These are phyloP conservation scores for Phyllotreta striolata DNA, from an alignment of 2,888 invertebrate species.

Conservation along the genomic window DNA sequence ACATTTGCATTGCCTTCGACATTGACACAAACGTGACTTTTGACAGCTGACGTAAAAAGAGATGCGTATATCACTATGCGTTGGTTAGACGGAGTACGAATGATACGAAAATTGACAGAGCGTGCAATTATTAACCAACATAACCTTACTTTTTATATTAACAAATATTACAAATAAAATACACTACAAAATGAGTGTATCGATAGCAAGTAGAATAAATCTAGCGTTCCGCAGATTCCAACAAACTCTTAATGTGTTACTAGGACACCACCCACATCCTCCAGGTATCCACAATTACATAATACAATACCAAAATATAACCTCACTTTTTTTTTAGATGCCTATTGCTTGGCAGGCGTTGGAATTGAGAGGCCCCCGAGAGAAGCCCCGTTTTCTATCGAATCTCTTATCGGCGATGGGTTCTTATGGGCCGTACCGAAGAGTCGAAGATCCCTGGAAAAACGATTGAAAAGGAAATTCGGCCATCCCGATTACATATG, in stretches of 20 bases:
- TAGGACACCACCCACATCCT: slow-evolving; percentile 31
- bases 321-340: slow-evolving; percentile 53
- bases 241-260: not conserved
- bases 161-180: no score
- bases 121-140: no score
- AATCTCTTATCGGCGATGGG: slow-evolving; percentile 75
- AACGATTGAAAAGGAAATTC: slow-evolving; percentile 75
- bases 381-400: slow-evolving; percentile 62
- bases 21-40: no score
- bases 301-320: slow-evolving; percentile 43
- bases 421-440: slow-evolving; percentile 86
- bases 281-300: slow-evolving; percentile 47
- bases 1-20: no score
- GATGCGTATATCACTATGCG: no score
- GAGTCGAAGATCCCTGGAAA: slow-evolving; percentile 78
- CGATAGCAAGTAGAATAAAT: no score
- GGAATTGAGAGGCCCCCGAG: slow-evolving; percentile 39
- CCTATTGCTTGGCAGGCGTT: slow-evolving; percentile 51
- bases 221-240: no score
- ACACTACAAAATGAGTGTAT: no score
- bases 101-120: no score
- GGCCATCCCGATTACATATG: slow-evolving; percentile 72
- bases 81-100: no score
- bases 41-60: no score
- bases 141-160: no score